Percentiles rank a stretch among this genome's conserved stretches.
Evolutionary conservation across 1,140 invertebrate genomes (phyloP).

Genomic region (Anthonomus grandis): DNA sequence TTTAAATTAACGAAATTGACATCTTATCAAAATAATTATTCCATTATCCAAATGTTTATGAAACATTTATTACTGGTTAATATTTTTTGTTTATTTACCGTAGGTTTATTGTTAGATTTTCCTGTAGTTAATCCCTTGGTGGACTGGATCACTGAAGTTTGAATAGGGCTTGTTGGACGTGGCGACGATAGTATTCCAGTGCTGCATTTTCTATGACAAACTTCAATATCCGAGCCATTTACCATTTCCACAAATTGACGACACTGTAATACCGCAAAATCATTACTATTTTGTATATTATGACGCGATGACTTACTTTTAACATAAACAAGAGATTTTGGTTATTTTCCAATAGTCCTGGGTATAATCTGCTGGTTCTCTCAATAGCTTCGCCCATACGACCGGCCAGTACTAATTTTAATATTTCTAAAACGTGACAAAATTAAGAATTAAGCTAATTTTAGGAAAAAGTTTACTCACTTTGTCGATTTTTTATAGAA

Average conservation of each 20-base stretch:
- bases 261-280: constrained; percentile 53
- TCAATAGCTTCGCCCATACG: constrained; percentile 95
- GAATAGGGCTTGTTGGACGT: constrained; percentile 53
- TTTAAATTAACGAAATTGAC: too few relatives aligned
- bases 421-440: constrained; percentile 70
- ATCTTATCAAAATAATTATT: background rate
- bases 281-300: background rate
- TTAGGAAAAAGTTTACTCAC: constrained; percentile 55
- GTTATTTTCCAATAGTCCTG: constrained; percentile 84
- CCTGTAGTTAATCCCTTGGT: constrained; percentile 61
- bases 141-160: constrained; percentile 72
- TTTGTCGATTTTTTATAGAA: constrained; percentile 96
- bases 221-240: constrained; percentile 76
- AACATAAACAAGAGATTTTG: constrained; percentile 89
- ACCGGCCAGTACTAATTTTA: constrained; percentile 86
- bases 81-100: constrained; percentile 12
- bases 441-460: background rate
- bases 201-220: constrained; percentile 47
- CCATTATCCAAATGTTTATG: background rate
- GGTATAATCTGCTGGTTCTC: constrained; percentile 82
- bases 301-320: constrained; percentile 52
- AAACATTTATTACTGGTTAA: background rate
- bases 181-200: constrained; percentile 31
- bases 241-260: constrained; percentile 97
- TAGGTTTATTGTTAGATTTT: constrained; percentile 34